phyloP scores from a whole-genome alignment of 2,888 invertebrate genomes.

The Chaetoderma sp. region DNA sequence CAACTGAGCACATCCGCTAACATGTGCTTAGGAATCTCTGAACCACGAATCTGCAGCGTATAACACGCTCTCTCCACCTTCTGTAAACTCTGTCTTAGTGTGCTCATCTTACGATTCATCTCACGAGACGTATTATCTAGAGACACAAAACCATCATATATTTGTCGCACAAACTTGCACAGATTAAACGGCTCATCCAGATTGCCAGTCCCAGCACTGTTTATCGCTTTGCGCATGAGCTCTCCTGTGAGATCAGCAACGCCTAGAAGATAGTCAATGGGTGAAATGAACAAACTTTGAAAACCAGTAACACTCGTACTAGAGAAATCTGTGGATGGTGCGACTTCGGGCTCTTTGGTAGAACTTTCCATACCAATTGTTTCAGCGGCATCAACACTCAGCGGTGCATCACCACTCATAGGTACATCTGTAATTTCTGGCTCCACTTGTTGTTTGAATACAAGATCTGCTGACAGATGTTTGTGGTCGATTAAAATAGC shows the following conservation, averaged over 20 bases:
- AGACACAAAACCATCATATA: conserved; percentile 72
- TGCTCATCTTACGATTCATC: conserved; percentile 78
- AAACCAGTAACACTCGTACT: too few species aligned
- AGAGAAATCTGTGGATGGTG: too few species aligned
- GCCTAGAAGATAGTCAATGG: conserved; percentile 79
- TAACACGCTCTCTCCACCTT: conserved; percentile 90
- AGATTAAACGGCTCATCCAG: conserved; percentile 63
- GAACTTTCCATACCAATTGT: background rate
- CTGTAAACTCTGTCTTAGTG: conserved; percentile 80
- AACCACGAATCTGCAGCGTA: conserved; percentile 82
- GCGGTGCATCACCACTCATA: too few species aligned
- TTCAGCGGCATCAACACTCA: background rate
- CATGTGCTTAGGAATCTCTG: conserved; percentile 82
- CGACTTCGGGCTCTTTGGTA: background rate
- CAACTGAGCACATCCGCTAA: conserved; percentile 72
- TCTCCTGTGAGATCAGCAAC: conserved; percentile 90
- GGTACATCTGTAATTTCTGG: too few species aligned
- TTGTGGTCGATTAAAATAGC: conserved; percentile 76
- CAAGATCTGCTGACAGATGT: conserved; percentile 69
- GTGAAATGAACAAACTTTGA: conserved; percentile 49
- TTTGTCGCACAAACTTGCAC: conserved; percentile 79
- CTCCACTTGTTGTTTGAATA: conserved; percentile 28
- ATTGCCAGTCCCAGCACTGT: conserved; percentile 77
- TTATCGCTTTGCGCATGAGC: conserved; percentile 89
- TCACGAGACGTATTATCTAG: conserved; percentile 75